phyloP scores from a whole-genome alignment of 2,113 vertebrate genomes.

The Sphyrna mokarran region DNA sequence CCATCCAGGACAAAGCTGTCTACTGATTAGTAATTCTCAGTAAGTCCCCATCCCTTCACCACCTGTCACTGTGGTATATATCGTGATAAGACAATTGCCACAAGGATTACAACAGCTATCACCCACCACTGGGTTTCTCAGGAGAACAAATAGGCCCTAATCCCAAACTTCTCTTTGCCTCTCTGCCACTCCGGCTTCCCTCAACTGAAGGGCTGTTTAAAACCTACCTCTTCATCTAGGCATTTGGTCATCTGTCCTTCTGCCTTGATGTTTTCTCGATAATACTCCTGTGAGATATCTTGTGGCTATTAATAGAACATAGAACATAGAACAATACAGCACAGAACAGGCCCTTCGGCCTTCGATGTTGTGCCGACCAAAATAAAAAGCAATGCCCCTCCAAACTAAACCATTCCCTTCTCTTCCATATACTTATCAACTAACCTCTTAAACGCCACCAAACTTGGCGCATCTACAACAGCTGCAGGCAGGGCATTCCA shows the following conservation, averaged over 20 bases:
- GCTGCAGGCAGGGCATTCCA: too few species aligned
- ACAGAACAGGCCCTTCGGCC: too few species aligned
- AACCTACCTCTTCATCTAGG: neutral
- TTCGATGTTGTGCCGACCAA: too few species aligned
- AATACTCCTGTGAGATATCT: neutral
- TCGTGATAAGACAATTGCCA: neutral
- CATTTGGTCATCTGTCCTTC: neutral
- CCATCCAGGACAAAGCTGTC: neutral
- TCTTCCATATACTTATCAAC: too few species aligned
- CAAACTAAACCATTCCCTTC: too few species aligned
- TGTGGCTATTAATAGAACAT: too few species aligned
- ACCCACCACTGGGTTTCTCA: neutral
- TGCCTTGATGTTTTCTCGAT: neutral
- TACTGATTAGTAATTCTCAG: neutral
- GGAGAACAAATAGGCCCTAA: neutral
- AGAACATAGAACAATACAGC: too few species aligned
- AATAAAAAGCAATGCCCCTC: too few species aligned
- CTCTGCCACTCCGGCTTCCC: neutral
- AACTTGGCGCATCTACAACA: too few species aligned
- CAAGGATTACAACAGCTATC: neutral
- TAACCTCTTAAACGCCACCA: too few species aligned
- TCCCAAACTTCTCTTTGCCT: neutral
- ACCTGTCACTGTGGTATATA: neutral
- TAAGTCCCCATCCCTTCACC: neutral
- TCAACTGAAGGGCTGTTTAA: neutral